These are phyloP conservation scores for Nezara viridula DNA, from an alignment of 2,888 invertebrate species.

Conservation along the genomic window DNA sequence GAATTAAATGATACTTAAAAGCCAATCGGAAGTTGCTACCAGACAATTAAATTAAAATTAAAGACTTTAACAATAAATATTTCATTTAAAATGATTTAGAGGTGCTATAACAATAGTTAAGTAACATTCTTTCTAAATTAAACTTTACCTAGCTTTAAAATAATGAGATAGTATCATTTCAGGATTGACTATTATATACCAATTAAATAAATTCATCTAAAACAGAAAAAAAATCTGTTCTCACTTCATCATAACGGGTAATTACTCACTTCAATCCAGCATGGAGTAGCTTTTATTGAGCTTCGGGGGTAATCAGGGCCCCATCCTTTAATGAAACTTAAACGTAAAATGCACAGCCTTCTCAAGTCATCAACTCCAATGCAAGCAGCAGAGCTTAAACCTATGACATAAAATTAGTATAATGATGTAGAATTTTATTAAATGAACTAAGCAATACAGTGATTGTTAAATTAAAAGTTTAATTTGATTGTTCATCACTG, in stretches of 20 bases:
- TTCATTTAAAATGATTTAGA: neutral
- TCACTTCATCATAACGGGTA: neutral
- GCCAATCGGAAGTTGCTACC: too few relatives aligned
- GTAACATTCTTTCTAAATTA: neutral
- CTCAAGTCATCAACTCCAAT: constrained; percentile 98
- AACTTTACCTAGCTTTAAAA: neutral
- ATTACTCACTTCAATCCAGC: constrained; percentile 86
- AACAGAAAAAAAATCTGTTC: neutral
- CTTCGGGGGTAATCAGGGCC: constrained; percentile 97
- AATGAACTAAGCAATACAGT: too few relatives aligned
- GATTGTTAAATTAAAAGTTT: too few relatives aligned
- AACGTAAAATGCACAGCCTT: constrained; percentile 93
- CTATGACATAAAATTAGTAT: constrained; percentile 69
- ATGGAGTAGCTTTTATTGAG: constrained; percentile 98
- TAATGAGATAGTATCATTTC: neutral
- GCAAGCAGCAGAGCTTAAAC: constrained; percentile 93
- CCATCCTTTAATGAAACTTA: constrained; percentile 99
- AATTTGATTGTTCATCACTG: too few relatives aligned
- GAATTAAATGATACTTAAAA: too few relatives aligned
- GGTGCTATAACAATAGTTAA: neutral
- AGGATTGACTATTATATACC: too few relatives aligned
- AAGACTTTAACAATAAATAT: too few relatives aligned
- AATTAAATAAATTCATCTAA: neutral
- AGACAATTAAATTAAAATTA: too few relatives aligned
- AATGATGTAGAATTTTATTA: neutral